Conservation (phyloP, 2,113 vertebrate species). For the Bos indicus region DNA sequence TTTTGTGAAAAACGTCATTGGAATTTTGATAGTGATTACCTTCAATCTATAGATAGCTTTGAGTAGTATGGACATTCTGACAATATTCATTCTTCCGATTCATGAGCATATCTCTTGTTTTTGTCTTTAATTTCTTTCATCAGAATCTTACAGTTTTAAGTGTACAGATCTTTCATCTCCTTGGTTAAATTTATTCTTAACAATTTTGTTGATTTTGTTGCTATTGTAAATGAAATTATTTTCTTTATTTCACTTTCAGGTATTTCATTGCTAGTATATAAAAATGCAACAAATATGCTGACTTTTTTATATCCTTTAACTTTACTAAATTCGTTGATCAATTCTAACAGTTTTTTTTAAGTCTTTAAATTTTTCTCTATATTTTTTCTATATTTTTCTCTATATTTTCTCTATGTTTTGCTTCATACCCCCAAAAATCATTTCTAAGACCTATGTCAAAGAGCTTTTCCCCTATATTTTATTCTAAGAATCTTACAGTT, state of each 20-base stretch:
- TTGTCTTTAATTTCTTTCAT: not conserved
- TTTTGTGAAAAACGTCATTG: not conserved
- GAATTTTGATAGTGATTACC: not conserved
- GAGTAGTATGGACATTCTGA: not conserved
- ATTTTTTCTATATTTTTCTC: not conserved
- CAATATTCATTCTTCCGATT: not conserved
- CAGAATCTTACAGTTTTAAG: not conserved
- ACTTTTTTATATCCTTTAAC: not conserved
- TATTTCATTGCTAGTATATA: not conserved
- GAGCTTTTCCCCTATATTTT: no score
- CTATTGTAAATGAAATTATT: not conserved
- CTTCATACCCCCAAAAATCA: no score
- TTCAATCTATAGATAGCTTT: not conserved
- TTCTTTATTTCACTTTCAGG: not conserved
- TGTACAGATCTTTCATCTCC: not conserved
- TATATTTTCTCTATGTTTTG: no score
- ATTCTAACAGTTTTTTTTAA: not conserved
- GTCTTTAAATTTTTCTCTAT: not conserved
- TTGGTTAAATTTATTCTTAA: not conserved
- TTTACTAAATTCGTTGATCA: not conserved
- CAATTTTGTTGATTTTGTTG: not conserved
- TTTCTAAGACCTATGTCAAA: no score
- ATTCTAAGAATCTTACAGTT: no score
- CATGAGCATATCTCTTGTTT: not conserved
- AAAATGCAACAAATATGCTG: not conserved